Base-by-base conservation (phyloP, 2,888 invertebrate species). In the Sepiola atlantica region DNA sequence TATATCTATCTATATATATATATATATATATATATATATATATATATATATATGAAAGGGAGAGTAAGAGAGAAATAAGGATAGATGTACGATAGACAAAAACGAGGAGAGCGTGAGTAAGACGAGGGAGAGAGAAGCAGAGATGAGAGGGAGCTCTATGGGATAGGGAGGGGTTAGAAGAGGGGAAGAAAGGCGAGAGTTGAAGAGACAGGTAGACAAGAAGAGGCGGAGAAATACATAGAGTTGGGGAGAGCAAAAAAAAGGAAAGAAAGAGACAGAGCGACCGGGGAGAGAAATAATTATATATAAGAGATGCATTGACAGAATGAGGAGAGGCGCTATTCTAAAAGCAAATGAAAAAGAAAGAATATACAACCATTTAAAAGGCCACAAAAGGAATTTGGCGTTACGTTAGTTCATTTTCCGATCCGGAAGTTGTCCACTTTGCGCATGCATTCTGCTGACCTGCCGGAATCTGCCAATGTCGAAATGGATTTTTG, bases 401-500 rank as follows among this genome's bases (percentile, higher is more conserved):
- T 77, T 77, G n/a, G 77, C 16, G 12, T 77, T 28, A 16, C 12
- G 77, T n/a, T 77, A n/a, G n/a, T 77, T 77, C 77, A 45, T 32
- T 77, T 77, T 77, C n/a, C 77, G n/a, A n/a, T n/a, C 32, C 77
- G 77, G 77, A 77, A 77, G 32, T 18, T 77, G 77, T 77, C 77
- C 77, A 77, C 77, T 77, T 77, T 77, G 77, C 32, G 32, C n/a
- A 18, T 77, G n/a, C 77, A 3, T 77, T n/a, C n/a, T n/a, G 32
- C 77, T 77, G 77, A 77, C 77, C 77, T n/a, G n/a, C 77, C 77
- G 77, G 77, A 77, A 77, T 14, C n/a, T 77, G n/a, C 32, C n/a
- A 77, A 32, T 77, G 77, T n/a, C 77, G 77, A 77, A 77, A 77
- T 77, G 77, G n/a, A 77, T 77, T 77, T 77, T 77, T n/a, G 77